Evolutionary conservation across 2,888 invertebrate genomes (phyloP), one percentile per base, ranked within the genome.

Genomic region (Scaptomyza reducta): DNA sequence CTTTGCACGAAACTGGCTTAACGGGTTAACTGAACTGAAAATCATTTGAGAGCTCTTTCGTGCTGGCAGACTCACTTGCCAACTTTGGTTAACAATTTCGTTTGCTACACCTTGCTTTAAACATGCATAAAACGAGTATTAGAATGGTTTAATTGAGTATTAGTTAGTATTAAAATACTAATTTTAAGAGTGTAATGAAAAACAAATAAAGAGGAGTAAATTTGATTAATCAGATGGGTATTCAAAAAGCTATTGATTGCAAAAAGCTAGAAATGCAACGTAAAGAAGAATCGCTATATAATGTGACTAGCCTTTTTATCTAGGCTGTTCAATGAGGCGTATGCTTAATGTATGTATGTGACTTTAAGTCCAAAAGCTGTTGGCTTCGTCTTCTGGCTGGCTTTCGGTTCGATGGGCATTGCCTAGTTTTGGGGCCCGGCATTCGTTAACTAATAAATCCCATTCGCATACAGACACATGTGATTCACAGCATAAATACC

Each of bases 401-500:
- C 41, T 31, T 55, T 47, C 33, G 59, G 33, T 54, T 42, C 56
- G 29, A 53, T 56, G 35, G 41, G 27, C 63, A 59, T 53, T 74
- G 59, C 53, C 55, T 25, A 46, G 31, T 35, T 47, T 51, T 16
- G 60, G 35, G 16, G 31, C 49, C 55, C 41, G 46, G 11, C 56
- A 56, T 68, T 68, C 55, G 74, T 53, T 73, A 51, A 59, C 63
- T 56, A 58, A 74, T 74, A 72, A 59, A 50, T 72, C 69, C 62
- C 63, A 62, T 47, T 61, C 53, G 45, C 45, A 41, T 33, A 56
- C 61, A 58, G 53, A 44, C 58, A 72, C 62, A 74, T 69, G 69
- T 53, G 58, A 62, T 42, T 42, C 46, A 27, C 29, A 25, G 31
- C 22, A 40, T 22, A 33, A 22, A 33, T n/a, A 27, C 22, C 55